Base-by-base conservation (phyloP, 2,797 vertebrate species). In the Microctenopoma lineatum region DNA sequence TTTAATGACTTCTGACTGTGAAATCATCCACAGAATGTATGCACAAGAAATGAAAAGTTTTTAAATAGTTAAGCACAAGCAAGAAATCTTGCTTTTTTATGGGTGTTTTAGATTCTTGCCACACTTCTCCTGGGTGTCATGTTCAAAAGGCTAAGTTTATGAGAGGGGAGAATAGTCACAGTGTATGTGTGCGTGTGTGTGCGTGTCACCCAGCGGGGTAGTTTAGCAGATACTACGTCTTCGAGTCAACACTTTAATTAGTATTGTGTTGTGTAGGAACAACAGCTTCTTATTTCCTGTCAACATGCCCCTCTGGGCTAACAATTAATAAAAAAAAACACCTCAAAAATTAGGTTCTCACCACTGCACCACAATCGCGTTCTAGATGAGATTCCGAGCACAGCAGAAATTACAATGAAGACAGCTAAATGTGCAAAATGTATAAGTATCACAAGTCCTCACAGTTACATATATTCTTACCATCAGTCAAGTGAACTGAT, bases 201-300 rank as follows among this genome's bases (percentile, higher is more conserved):
- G 29, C 7, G 29, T 34, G 64, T 74, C 50, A 73, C 84, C 80
- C 89, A 78, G 75, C 75, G 81, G 77, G 76, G 72, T 72, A 68
- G 74, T 85, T 89, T 73, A 73, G 57, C 69, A 79, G 81, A 83
- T 78, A 71, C 75, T 83, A 76, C 67, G 79, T 86, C 81, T 87
- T 67, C 59, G 18, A 82, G 80, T 77, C 85, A 86, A 78, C 74
- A 79, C 80, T 90, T 89, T 89, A 92, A 91, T 92, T 90, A 89
- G 87, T 78, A 84, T 81, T 81, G 77, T 82, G 79, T 75, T 84
- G 79, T 81, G 66, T 56, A 77, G 71, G 71, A 85, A 84, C 75
- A 92, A 81, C 77, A 67, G 63, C 78, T 83, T 83, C 76, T 75
- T 70, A 83, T 85, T 84, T 88, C 79, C 81, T 74, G 85, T 89